Percentiles rank a stretch among this genome's conserved stretches.
These are phyloP conservation scores for Orthosia gothica DNA, from an alignment of 2,888 invertebrate genomes.

Conservation along the genomic window DNA sequence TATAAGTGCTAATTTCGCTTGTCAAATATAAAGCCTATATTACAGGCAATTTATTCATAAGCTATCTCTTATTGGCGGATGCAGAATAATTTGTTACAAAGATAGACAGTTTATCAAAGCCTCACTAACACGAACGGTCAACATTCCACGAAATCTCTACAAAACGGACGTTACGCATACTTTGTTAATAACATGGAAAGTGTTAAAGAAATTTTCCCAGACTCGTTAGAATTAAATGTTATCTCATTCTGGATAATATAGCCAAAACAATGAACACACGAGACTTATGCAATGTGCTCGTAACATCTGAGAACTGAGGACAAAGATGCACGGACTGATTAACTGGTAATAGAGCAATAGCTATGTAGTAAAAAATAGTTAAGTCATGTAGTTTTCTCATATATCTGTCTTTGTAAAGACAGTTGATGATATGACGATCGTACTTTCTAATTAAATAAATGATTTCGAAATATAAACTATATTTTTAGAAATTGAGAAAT, in stretches of 20 bases:
- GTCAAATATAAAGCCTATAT: conserved; percentile 7
- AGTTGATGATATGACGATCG: conserved; percentile 27
- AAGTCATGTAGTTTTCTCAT: conserved; percentile 54
- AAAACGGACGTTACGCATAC: conserved; percentile 45
- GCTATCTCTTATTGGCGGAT: conserved; percentile 54
- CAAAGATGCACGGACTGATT: conserved; percentile 57
- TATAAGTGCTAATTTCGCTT: conserved; percentile 4
- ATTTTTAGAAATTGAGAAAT: conserved; percentile 39
- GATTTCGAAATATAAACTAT: conserved; percentile 30
- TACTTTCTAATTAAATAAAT: conserved; percentile 62
- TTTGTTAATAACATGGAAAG: conserved; percentile 77
- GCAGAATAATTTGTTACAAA: conserved; percentile 36
- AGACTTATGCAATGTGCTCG: conserved; percentile 64
- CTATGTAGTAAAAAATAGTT: conserved; percentile 47
- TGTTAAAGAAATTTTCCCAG: conserved; percentile 84
- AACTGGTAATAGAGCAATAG: conserved; percentile 60
- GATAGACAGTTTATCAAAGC: conserved; percentile 43
- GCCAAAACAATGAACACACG: conserved; percentile 82
- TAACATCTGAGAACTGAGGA: conserved; percentile 74
- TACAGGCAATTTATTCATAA: conserved; percentile 40
- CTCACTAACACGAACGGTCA: conserved; percentile 33
- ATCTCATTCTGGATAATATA: conserved; percentile 85
- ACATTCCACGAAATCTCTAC: conserved; percentile 40
- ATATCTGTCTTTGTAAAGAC: conserved; percentile 39
- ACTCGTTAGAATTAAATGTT: conserved; percentile 81